Evolutionary conservation across 2,888 invertebrate genomes (phyloP).

Genomic region (Nomada fabriciana): DNA sequence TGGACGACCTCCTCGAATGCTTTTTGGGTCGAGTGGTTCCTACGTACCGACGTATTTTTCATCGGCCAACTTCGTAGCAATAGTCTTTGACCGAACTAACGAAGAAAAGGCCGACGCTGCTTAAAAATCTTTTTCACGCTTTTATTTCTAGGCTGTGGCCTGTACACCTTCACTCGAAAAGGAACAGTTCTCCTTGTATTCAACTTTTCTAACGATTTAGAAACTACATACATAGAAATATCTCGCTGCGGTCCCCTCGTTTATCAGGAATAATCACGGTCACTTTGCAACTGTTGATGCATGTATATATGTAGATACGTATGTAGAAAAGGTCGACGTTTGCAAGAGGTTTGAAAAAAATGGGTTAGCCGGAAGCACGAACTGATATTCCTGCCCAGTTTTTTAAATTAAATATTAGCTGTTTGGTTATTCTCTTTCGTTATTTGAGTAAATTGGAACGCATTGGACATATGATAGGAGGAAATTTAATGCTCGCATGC

Average conservation of each 20-base stretch:
- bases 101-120: constrained; percentile 48
- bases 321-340: no score
- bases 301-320: no score
- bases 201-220: constrained; percentile 45
- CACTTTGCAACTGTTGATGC: no score
- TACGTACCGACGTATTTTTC: constrained; percentile 61
- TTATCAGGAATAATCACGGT: not conserved
- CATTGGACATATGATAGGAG: no score
- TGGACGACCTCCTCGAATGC: constrained; percentile 61
- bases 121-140: constrained; percentile 61
- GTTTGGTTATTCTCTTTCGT: no score
- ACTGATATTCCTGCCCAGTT: no score
- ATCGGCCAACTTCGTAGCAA: constrained; percentile 45
- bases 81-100: constrained; percentile 58
- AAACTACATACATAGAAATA: not conserved
- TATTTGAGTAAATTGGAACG: no score
- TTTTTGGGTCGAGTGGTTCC: constrained; percentile 72
- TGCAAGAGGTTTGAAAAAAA: no score
- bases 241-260: constrained; percentile 3
- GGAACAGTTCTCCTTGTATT: constrained; percentile 28
- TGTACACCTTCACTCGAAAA: constrained; percentile 37
- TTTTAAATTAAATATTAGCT: no score
- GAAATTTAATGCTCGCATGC: no score
- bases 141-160: constrained; percentile 19
- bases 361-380: no score